Conservation (phyloP, 2,113 vertebrate species). For the Sander lucioperca region DNA sequence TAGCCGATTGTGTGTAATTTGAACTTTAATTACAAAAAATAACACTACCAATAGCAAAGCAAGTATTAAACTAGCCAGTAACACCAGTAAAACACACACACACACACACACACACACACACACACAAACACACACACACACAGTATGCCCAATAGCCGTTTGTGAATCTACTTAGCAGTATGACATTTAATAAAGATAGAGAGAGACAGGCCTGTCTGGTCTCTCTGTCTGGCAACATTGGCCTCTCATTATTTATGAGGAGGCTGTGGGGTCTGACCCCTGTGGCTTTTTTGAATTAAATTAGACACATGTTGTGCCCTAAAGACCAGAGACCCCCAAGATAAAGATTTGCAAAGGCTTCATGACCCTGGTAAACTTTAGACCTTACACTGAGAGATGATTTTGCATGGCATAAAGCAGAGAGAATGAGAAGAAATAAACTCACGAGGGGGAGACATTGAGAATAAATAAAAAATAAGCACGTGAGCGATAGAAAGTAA, state of each 20-base stretch:
- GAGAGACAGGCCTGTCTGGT: conserved; percentile 56
- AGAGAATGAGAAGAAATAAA: neutral
- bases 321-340: conserved; percentile 29
- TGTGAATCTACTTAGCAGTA: conserved; percentile 41
- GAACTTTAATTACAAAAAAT: neutral
- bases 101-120: neutral
- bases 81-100: conserved; percentile 13
- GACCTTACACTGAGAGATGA: neutral
- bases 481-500: neutral
- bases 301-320: conserved; percentile 55
- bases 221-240: conserved; percentile 47
- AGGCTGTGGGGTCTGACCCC: conserved; percentile 43
- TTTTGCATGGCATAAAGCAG: neutral
- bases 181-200: conserved; percentile 52
- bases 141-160: conserved; percentile 28
- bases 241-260: conserved; percentile 49
- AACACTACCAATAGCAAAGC: neutral
- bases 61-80: conserved; percentile 17
- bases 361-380: conserved; percentile 24
- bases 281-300: conserved; percentile 49
- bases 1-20: neutral
- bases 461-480: neutral
- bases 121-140: conserved; percentile 5
- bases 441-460: neutral
- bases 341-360: conserved; percentile 22